Base-by-base conservation (phyloP, 2,888 invertebrate species). In the Exocentrus adspersus region DNA sequence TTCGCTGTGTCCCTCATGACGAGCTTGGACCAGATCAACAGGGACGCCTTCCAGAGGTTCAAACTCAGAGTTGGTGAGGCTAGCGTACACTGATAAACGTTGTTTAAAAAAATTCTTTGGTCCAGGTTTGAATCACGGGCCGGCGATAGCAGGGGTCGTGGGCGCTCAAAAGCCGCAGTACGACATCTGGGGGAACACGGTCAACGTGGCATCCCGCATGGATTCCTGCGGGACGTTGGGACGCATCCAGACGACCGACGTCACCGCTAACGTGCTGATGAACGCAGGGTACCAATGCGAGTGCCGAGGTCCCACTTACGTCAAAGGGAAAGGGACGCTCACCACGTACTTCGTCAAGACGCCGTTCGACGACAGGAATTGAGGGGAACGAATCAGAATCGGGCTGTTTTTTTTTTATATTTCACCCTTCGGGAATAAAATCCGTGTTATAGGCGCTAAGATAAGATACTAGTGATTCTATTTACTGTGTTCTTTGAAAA, bases 121-220 rank as follows among this genome's bases (percentile, higher is more conserved):
- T 78, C 5, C 30, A 94, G 94, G 95, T 65, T 82, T 96, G 56
- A 93, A 91, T 80, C 93, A 94, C 80, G 96, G 96, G 0, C 92
- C 95, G 0, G 95, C 97, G 19, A 97, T 97, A 79, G 97, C 97
- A 0, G 98, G 97, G 0, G 97, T 98, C 14, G 95, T 98, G 19
- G 97, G 97, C 0, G 97, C 97, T 0, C 95, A 97, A 81, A 98
- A 98, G 79, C 98, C 98, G 0, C 97, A 98, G 83, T 98, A 97
- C 83, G 98, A 98, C 80, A 98, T 98, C 74, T 98, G 98, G 98
- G 97, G 98, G 10, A 97, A 98, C 83, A 97, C 98, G 0, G 98
- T 98, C 12, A 98, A 98, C 80, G 95, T 98, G 9, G 97, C 98
- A 1, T 96, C 95, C 3, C 85, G 98, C 51, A 98, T 98, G 98